Evolutionary conservation across 2,113 vertebrate genomes (phyloP).

Genomic region (Burhinus bistriatus): DNA sequence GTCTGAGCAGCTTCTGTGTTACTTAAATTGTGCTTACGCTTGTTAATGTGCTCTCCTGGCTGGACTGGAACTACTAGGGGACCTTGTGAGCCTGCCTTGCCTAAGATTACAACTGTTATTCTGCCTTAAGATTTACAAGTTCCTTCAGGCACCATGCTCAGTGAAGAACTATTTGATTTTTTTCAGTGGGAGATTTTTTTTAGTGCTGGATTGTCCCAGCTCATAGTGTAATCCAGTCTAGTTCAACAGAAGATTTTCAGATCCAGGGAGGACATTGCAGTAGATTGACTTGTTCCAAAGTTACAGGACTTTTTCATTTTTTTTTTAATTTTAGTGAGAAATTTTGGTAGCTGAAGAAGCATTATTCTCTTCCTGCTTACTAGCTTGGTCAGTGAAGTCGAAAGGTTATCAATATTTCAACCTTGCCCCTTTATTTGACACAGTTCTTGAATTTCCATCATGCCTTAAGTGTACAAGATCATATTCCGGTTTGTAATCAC

Average conservation of each 20-base stretch:
- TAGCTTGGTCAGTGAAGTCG: background rate
- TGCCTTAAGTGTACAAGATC: background rate
- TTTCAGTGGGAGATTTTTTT: background rate
- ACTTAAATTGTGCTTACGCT: background rate
- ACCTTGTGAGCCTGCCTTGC: background rate
- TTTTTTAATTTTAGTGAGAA: background rate
- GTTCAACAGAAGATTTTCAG: background rate
- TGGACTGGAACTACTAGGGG: background rate
- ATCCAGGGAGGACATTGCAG: background rate
- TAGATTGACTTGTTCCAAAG: background rate
- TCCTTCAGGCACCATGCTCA: background rate
- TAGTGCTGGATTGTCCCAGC: background rate
- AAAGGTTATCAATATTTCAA: constrained; percentile 24
- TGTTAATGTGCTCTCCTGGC: background rate
- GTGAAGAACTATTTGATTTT: background rate
- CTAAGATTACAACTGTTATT: background rate
- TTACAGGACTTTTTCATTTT: background rate
- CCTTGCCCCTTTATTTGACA: constrained; percentile 5
- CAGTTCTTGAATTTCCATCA: constrained; percentile 8
- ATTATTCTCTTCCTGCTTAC: background rate
- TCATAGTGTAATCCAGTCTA: background rate
- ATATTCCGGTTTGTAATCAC: constrained; percentile 27
- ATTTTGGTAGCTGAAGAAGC: background rate
- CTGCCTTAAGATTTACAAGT: background rate
- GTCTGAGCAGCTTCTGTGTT: background rate